Evolutionary conservation across 1,140 invertebrate genomes (phyloP).

Genomic region (Pogonomyrmex barbatus): DNA sequence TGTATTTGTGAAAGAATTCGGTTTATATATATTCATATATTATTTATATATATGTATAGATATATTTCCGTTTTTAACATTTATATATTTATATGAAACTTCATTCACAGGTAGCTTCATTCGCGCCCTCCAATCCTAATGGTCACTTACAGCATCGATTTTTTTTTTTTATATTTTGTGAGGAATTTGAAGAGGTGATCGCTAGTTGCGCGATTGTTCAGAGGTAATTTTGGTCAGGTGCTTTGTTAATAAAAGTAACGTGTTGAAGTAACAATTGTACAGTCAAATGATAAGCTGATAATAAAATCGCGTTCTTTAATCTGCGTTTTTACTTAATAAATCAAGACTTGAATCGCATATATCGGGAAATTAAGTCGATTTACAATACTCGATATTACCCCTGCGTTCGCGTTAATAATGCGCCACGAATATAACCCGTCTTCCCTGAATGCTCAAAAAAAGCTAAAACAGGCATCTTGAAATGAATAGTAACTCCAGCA

Average conservation of each 20-base stretch:
- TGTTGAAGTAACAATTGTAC: conserved; percentile 56
- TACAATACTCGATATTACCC: conserved; percentile 42
- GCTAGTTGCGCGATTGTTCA: conserved; percentile 69
- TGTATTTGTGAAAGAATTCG: conserved; percentile 74
- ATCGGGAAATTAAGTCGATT: conserved; percentile 45
- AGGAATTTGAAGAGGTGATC: conserved; percentile 73
- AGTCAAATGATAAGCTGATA: conserved; percentile 48
- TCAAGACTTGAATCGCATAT: conserved; percentile 30
- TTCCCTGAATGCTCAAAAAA: conserved; percentile 44
- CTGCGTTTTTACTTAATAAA: conserved; percentile 33
- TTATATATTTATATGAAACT: conserved; percentile 82
- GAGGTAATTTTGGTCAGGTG: conserved; percentile 77
- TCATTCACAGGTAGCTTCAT: conserved; percentile 81
- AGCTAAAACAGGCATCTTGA: conserved; percentile 65
- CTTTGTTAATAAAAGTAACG: conserved; percentile 51
- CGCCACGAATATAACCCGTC: conserved; percentile 28
- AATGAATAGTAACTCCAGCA: conserved; percentile 72
- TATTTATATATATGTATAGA: conserved; percentile 75
- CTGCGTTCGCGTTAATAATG: conserved; percentile 44
- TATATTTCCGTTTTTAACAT: conserved; percentile 77
- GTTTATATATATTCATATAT: conserved; percentile 76
- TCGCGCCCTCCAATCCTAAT: conserved; percentile 78
- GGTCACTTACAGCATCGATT: conserved; percentile 61
- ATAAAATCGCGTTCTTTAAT: conserved; percentile 29
- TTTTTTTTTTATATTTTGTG: conserved; percentile 61